Percentiles rank a stretch among this genome's conserved stretches.
These are phyloP conservation scores for Cheilosia scutellata DNA, from an alignment of 2,888 invertebrate genomes.

Conservation along the genomic window DNA sequence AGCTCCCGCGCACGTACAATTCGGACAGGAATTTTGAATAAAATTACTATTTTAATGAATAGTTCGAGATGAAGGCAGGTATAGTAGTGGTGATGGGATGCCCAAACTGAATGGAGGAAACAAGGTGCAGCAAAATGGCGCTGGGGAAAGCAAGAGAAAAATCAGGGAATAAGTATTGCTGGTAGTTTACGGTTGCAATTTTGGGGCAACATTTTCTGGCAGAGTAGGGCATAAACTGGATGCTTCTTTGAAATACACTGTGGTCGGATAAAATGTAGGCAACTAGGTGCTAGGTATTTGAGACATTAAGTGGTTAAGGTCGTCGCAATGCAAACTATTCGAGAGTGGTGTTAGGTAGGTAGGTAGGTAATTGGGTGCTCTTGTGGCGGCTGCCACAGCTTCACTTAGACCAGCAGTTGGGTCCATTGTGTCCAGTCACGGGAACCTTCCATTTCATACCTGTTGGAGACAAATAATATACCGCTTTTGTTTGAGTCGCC, in stretches of 20 bases:
- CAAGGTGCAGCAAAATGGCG: conserved; percentile 15
- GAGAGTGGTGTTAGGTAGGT: background rate
- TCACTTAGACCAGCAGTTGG: too few relatives aligned
- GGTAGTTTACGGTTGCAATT: conserved; percentile 57
- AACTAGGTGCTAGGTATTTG: background rate
- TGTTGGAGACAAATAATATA: too few relatives aligned
- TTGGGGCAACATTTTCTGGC: conserved; percentile 42
- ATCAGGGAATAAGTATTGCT: conserved; percentile 36
- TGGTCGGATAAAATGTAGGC: background rate
- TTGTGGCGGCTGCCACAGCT: too few relatives aligned
- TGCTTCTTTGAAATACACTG: conserved; percentile 31
- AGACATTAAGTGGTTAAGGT: background rate
- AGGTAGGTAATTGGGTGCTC: too few relatives aligned
- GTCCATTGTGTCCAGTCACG: too few relatives aligned
- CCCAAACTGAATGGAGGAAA: conserved; percentile 31
- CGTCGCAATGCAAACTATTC: background rate
- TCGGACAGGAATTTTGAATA: conserved; percentile 59
- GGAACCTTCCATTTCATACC: too few relatives aligned
- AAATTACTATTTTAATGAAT: conserved; percentile 65
- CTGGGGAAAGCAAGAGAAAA: background rate
- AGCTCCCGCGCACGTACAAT: background rate
- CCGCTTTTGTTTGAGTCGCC: too few relatives aligned
- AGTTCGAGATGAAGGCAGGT: conserved; percentile 19
- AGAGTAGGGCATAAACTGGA: conserved; percentile 26
- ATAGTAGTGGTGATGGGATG: conserved; percentile 1